phyloP scores from a whole-genome alignment of 2,113 vertebrate genomes.

The Drymodes brunneopygia region DNA sequence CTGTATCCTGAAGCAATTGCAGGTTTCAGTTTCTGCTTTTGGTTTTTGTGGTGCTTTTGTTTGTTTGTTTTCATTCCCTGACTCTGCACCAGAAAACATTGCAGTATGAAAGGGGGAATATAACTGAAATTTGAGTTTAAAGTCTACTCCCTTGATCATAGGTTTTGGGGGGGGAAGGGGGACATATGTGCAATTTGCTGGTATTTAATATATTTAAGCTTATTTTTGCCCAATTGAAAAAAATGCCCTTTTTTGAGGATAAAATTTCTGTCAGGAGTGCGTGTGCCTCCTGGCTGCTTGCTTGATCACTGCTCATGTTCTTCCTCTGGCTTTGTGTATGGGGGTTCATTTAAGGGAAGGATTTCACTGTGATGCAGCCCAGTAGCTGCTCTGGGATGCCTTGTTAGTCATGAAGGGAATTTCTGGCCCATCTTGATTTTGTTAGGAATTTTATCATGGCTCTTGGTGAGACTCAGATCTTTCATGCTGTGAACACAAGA shows the following conservation, averaged over 20 bases:
- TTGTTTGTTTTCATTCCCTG: background rate
- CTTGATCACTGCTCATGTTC: background rate
- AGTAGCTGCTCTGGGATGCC: background rate
- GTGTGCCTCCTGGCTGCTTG: background rate
- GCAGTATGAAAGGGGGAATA: background rate
- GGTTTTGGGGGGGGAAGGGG: rapidly evolving
- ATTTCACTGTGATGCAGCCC: background rate
- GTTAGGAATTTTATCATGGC: background rate
- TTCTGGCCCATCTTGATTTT: background rate
- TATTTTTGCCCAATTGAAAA: background rate
- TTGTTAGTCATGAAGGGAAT: background rate
- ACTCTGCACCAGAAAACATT: background rate
- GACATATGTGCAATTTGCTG: background rate
- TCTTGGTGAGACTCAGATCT: background rate
- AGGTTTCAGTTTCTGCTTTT: background rate
- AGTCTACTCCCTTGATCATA: background rate
- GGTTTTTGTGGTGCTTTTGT: background rate
- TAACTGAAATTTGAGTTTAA: background rate
- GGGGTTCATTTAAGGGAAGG: background rate
- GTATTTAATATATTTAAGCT: background rate
- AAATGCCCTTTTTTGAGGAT: background rate
- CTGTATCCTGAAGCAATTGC: background rate
- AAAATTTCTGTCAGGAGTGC: background rate
- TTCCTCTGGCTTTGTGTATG: background rate
- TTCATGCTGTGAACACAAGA: background rate